phyloP scores from a whole-genome alignment of 2,113 vertebrate species.

The Carollia perspicillata region DNA sequence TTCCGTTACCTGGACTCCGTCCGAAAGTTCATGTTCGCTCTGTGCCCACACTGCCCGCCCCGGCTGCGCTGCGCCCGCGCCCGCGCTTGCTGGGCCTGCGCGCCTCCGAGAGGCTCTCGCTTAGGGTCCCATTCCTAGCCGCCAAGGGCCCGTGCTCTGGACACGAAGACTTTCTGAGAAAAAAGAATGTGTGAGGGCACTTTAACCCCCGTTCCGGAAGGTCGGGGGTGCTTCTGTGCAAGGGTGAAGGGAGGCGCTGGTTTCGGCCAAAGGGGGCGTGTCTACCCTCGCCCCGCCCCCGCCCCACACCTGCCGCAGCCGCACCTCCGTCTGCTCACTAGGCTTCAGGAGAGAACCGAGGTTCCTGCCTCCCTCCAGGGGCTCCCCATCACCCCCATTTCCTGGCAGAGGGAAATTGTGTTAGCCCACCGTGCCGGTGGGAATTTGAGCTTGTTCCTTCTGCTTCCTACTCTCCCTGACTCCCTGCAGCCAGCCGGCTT shows the following conservation, averaged over 20 bases:
- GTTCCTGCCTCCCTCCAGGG: neutral
- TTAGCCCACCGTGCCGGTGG: neutral
- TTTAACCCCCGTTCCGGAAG: neutral
- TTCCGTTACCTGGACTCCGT: slow-evolving; percentile 54
- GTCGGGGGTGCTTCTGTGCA: neutral
- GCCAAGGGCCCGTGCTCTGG: neutral
- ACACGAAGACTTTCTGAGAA: neutral
- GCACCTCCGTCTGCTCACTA: neutral
- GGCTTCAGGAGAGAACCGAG: neutral
- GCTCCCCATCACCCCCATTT: neutral
- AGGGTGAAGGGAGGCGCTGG: neutral
- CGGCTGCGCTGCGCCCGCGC: slow-evolving; percentile 66
- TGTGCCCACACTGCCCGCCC: slow-evolving; percentile 85
- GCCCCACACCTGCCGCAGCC: neutral
- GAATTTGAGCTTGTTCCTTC: slow-evolving; percentile 18
- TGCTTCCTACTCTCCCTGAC: neutral
- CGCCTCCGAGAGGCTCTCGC: slow-evolving; percentile 31
- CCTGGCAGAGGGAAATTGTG: neutral
- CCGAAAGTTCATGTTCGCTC: slow-evolving; percentile 88
- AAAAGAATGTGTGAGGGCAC: neutral
- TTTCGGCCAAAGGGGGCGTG: neutral
- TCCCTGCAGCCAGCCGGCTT: neutral
- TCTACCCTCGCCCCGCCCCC: neutral
- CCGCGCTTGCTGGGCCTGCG: slow-evolving; percentile 63
- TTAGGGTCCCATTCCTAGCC: neutral